Evolutionary conservation across 2,888 invertebrate species (phyloP), one percentile per base, ranked within the genome.

Genomic region (Altica lythri): DNA sequence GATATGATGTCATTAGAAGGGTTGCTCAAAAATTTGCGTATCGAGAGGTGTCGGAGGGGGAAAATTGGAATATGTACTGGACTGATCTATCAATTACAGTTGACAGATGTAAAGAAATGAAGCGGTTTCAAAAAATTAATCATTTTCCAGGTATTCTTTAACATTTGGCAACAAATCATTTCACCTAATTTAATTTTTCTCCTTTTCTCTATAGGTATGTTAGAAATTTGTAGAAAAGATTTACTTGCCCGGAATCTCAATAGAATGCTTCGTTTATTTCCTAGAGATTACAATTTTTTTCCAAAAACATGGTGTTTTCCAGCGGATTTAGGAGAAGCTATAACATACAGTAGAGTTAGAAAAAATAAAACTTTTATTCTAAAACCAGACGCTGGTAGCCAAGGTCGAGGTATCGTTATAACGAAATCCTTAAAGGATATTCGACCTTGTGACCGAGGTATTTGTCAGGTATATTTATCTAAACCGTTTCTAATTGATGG

Each of bases 231-330:
- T 71, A 82, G 94, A 59, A 95, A 95, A 76, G 95, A 95, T 78
- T 78, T 92, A 46, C 78, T 95, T 17, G 92, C 94, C 1, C 81
- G 93, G 53, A 95, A 95, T 77, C 80, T 95, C 56, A 94, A 92
- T 74, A 83, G 93, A 63, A 94, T 95, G 94, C 81, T 87, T 57
- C 88, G 90, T 75, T 79, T 90, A 50, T 95, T 91, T 75, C 92
- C 94, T 0, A 87, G 87, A 66, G 94, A 95, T 60, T 95, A 94
- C 74, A 90, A 89, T 71, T 91, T 95, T 72, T 95, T 92, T 73
- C 95, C 95, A 1, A 92, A 90, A 78, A 92, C 94, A 5, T 95
- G 95, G 94, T 91, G 92, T 75, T 82, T 95, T 62, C 95, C 95
- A 17, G 89, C 92, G 13, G 93, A 94, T 72, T 82, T 88, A 59